Conservation (phyloP, 2,888 invertebrate species). For the Oligia fasciuncula region DNA sequence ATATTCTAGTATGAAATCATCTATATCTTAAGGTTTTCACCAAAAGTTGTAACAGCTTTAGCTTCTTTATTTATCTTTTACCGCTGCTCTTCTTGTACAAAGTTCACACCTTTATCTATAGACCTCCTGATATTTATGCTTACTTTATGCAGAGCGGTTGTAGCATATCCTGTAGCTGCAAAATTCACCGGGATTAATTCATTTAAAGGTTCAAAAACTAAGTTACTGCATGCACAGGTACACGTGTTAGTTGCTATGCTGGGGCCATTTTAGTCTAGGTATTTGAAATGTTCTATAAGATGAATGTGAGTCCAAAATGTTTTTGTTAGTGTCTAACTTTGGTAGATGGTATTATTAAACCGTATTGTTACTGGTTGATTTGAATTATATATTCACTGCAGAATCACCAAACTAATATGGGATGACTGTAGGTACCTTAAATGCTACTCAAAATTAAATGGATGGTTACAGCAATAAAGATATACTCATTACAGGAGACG, state of each 20-base stretch:
- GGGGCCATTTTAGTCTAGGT: slow-evolving; percentile 1
- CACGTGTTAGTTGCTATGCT: slow-evolving; percentile 19
- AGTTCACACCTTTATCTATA: slow-evolving; percentile 72
- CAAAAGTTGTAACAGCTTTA: background rate
- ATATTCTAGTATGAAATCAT: background rate
- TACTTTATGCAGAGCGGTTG: slow-evolving; percentile 80
- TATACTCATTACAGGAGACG: background rate
- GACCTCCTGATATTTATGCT: slow-evolving; percentile 81
- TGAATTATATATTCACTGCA: background rate
- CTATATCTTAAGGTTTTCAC: background rate
- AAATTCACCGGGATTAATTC: slow-evolving; percentile 80
- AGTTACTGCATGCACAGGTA: slow-evolving; percentile 53
- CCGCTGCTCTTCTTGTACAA: slow-evolving; percentile 48
- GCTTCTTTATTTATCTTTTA: background rate
- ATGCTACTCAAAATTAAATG: background rate
- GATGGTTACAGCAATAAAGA: background rate
- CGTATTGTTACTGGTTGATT: background rate
- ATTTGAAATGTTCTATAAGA: background rate
- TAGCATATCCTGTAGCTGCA: slow-evolving; percentile 76
- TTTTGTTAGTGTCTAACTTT: background rate
- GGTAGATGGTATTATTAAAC: too few relatives aligned
- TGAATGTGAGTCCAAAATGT: background rate
- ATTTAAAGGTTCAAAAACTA: slow-evolving; percentile 82
- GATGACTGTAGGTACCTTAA: background rate
- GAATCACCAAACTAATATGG: background rate